Percentiles rank a stretch among this genome's conserved stretches.
These are phyloP conservation scores for Ophraella communa DNA, from an alignment of 2,888 invertebrate species.

Conservation along the genomic window DNA sequence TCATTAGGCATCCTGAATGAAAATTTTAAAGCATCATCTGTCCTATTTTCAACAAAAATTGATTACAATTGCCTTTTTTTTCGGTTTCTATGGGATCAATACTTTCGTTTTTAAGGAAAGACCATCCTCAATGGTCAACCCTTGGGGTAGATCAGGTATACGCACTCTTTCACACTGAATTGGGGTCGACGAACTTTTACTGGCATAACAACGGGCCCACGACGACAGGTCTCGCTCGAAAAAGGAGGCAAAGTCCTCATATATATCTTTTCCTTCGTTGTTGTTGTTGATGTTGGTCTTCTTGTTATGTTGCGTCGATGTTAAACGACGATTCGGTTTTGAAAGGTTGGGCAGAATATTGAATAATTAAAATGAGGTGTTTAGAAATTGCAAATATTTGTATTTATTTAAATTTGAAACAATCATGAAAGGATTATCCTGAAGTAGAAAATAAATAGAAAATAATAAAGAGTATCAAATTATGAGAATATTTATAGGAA, in stretches of 20 bases:
- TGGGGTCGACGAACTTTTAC: slow-evolving; percentile 36
- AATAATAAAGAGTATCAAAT: no score
- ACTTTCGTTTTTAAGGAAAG: slow-evolving; percentile 18
- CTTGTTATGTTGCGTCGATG: neutral
- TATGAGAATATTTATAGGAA: no score
- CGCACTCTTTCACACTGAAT: slow-evolving; percentile 11
- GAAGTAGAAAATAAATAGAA: no score
- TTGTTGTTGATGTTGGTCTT: no score
- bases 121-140: slow-evolving; percentile 41
- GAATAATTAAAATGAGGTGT: slow-evolving; percentile 14
- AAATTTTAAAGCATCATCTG: no score
- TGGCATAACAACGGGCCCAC: neutral
- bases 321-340: slow-evolving; percentile 9
- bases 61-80: no score
- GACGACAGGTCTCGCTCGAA: slow-evolving; percentile 8
- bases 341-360: slow-evolving; percentile 6
- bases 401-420: no score
- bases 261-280: slow-evolving; percentile 18
- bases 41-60: no score
- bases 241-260: slow-evolving; percentile 23
- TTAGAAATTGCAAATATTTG: no score
- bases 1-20: no score
- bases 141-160: slow-evolving; percentile 43
- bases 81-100: neutral
- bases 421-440: no score